Evolutionary conservation across 2,797 vertebrate species (phyloP).

Genomic region (Ptychobarbus kaznakovi): DNA sequence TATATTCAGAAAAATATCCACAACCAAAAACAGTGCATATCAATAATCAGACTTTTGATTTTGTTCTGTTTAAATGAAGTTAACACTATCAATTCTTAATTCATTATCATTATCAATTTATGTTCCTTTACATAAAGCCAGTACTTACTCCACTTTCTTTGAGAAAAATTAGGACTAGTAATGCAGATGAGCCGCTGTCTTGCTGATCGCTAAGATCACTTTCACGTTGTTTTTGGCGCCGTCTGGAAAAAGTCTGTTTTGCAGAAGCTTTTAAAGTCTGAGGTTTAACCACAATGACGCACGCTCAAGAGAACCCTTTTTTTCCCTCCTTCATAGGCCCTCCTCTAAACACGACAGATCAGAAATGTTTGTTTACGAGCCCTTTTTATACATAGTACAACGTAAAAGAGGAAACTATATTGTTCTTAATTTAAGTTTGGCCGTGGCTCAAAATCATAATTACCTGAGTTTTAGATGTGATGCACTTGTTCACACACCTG

Average conservation of each 20-base stretch:
- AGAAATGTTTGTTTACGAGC: not conserved
- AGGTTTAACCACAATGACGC: slow-evolving; percentile 64
- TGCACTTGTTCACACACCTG: not conserved
- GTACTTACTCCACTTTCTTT: slow-evolving; percentile 47
- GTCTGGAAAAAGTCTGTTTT: slow-evolving; percentile 28
- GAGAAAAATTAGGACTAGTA: not conserved
- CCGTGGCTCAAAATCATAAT: not conserved
- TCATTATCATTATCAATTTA: not conserved
- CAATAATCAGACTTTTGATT: not conserved
- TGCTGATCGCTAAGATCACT: not conserved
- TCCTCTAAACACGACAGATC: not conserved
- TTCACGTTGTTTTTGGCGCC: slow-evolving; percentile 19
- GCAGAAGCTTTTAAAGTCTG: slow-evolving; percentile 59
- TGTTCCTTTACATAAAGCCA: not conserved
- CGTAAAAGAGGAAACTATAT: not conserved
- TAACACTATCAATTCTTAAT: not conserved
- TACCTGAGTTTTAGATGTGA: not conserved
- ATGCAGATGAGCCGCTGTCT: slow-evolving; percentile 26
- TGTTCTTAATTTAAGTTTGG: not conserved
- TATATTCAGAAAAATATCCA: not conserved
- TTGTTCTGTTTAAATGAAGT: not conserved
- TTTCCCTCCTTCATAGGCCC: not conserved
- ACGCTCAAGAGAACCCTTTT: slow-evolving; percentile 33
- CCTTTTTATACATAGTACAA: not conserved
- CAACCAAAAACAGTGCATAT: not conserved